Base-by-base conservation (phyloP, 2,113 vertebrate species). In the Chloropsis hardwickii region DNA sequence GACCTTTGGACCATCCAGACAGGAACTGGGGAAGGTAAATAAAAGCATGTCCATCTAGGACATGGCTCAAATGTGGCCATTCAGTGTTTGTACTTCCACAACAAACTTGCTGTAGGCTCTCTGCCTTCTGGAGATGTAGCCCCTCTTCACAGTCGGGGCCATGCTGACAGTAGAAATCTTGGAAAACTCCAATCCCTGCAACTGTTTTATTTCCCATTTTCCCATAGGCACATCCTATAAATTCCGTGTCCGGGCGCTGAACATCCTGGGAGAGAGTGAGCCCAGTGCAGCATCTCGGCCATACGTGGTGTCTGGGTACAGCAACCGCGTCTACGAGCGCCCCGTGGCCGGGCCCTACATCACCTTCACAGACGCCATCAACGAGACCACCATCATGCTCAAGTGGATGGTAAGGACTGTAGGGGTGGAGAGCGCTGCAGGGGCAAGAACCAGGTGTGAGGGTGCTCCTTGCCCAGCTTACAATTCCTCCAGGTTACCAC, bases 341-440 rank as follows among this genome's bases (percentile, higher is more conserved):
- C 99, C 99, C 0, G 98, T 99, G 31, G 98, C 99, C 0, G 99
- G 99, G 51, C 99, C 99, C 0, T 99, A 99, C 96, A 99, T 99
- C 98, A 99, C 99, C 92, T 99, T 99, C 96, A 99, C 99, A 0
- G 99, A 99, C 8, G 99, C 99, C 50, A 98, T 99, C 97, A 99
- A 99, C 1, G 99, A 99, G 97, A 99, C 99, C 70, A 99, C 99
- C 95, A 98, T 99, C 97, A 99, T 99, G 97, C 98, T 99, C 62
- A 99, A 99, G 96, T 99, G 99, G 99, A 99, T 99, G 97, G 99
- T 99, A 91, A 97, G 98, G 42, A 28, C 42, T 65, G 33, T 5
- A 15, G 71, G 60, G 73, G 10, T 2, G 0, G 31, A 70, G 58
- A 14, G 33, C 4, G 17, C 79, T 47, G n/a, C 71, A 16, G 5